Conservation (phyloP, 2,888 invertebrate genomes). For the Agrotis clavis region DNA sequence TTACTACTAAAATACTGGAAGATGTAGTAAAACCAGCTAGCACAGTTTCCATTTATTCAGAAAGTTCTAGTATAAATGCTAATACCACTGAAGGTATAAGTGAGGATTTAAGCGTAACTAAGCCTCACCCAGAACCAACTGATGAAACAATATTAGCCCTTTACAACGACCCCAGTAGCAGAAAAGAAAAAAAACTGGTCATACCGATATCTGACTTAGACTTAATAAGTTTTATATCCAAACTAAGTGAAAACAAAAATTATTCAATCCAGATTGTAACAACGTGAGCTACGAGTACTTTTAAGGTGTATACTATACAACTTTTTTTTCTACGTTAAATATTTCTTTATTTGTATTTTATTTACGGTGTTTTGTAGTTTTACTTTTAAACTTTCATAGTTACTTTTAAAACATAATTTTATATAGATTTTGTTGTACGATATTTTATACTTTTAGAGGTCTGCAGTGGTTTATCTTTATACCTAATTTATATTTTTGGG, state of each 20-base stretch:
- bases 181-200: conserved; percentile 45
- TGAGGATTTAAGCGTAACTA: neutral
- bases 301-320: conserved; percentile 44
- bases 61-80: neutral
- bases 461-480: neutral
- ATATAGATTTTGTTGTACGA: conserved; percentile 9
- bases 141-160: neutral
- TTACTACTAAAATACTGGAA: neutral
- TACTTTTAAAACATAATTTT: conserved; percentile 44
- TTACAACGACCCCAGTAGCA: neutral
- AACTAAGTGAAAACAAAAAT: conserved; percentile 67
- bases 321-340: conserved; percentile 50
- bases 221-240: conserved; percentile 61
- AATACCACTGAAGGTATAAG: neutral
- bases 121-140: neutral
- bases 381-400: conserved; percentile 21
- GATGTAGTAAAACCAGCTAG: neutral
- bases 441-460: neutral
- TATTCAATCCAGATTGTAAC: conserved; percentile 67
- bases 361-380: conserved; percentile 42
- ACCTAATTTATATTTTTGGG: no score
- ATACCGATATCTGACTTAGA: conserved; percentile 63
- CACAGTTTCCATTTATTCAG: neutral
- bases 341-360: conserved; percentile 40
- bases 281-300: conserved; percentile 41